Evolutionary conservation across 2,113 vertebrate genomes (phyloP), one percentile per base, ranked within the genome.

Genomic region (Ursus arctos): DNA sequence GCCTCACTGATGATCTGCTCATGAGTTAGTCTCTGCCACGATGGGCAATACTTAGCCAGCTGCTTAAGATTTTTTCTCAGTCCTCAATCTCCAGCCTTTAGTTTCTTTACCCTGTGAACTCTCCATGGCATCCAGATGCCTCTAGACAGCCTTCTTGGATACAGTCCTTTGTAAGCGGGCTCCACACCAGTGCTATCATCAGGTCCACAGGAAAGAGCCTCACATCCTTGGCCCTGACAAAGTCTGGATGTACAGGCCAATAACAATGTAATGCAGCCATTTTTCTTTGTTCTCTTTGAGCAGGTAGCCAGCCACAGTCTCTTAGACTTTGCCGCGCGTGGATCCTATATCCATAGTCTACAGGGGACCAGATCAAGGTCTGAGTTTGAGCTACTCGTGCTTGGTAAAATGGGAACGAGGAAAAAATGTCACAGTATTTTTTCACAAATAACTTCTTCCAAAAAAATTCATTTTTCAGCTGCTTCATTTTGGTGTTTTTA

Each of bases 271-370:
- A 0, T 55, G 36, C 6, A 40, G 10, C 71, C 36, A 33, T 80
- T 90, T 85, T 14, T 72, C 61, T 81, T 95, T 40, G n/a, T 51
- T 67, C 26, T 92, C 2, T 88, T 81, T 94, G 79, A 93, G 63
- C 8, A 86, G 40, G 43, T 47, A 92, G 36, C 19, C 24, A 55
- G n/a, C 53, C 61, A 71, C 11, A n/a, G 61, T 53, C 19, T 74
- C 51, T 47, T 31, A n/a, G 81, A 85, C n/a, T 43, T 97, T 89
- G 63, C 31, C 19, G 85, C 13, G 21, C 1, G n/a, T 83, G 59
- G 43, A 22, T 84, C 11, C 5, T 69, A 1, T 72, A 26, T 88
- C 8, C 76, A 1, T 40, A 92, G 36, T 86, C 63, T 51, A 12
- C 13, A 49, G 11, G 36, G n/a, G 43, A 65, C 36, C 92, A 74